Evolutionary conservation across 2,797 vertebrate species (phyloP).

Genomic region (Scomberomorus guttatus): DNA sequence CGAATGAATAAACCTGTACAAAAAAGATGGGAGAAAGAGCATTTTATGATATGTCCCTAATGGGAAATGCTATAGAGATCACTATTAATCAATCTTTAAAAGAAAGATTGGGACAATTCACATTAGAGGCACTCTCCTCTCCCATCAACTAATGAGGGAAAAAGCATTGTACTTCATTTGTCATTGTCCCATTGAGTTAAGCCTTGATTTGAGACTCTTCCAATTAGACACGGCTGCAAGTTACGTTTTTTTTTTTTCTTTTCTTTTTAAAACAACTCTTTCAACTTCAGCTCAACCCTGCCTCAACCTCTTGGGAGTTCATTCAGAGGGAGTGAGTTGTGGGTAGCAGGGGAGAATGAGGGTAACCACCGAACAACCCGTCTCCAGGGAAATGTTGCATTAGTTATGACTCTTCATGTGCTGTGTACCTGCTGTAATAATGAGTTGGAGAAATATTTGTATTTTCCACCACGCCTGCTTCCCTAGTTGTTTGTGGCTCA

Average conservation of each 20-base stretch:
- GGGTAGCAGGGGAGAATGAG: constrained; percentile 33
- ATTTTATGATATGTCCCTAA: constrained; percentile 42
- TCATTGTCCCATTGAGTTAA: constrained; percentile 47
- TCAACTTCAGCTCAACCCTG: constrained; percentile 47
- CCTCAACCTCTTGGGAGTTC: constrained; percentile 39
- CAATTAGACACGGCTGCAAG: constrained; percentile 7
- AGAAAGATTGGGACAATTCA: constrained; percentile 51
- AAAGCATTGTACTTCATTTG: constrained; percentile 47
- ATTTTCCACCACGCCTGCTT: background rate
- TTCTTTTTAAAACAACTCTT: constrained; percentile 38
- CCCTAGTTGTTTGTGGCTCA: background rate
- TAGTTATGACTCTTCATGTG: constrained; percentile 3
- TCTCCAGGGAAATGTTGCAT: constrained; percentile 43
- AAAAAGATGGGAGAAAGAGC: constrained; percentile 23
- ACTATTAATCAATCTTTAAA: constrained; percentile 63
- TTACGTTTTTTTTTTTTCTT: background rate
- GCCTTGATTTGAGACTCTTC: constrained; percentile 42
- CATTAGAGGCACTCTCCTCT: constrained; percentile 47
- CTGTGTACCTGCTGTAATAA: constrained; percentile 30
- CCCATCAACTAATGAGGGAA: constrained; percentile 48
- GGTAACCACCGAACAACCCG: constrained; percentile 32
- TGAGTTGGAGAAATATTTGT: constrained; percentile 35
- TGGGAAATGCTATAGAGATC: constrained; percentile 42
- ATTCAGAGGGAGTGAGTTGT: constrained; percentile 37
- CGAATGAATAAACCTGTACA: constrained; percentile 53